Evolutionary conservation across 2,797 vertebrate genomes (phyloP).

Genomic region (Champsocephalus esox): DNA sequence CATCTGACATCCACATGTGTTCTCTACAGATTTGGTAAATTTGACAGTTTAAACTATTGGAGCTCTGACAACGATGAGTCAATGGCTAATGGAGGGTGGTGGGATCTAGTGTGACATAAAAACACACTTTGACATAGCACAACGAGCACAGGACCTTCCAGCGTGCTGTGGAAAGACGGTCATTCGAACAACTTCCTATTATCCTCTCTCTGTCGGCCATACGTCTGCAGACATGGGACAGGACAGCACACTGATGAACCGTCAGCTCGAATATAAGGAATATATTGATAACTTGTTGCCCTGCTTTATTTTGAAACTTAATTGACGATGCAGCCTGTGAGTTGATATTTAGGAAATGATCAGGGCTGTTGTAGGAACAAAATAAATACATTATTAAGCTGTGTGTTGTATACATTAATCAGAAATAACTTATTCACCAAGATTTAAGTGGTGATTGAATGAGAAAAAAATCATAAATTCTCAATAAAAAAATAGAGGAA

Average conservation of each 20-base stretch:
- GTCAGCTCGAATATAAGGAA: not conserved
- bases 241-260: slow-evolving; percentile 9
- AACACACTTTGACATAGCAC: not conserved
- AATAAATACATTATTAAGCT: too few species aligned
- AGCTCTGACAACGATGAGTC: slow-evolving; percentile 5
- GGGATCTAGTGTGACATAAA: slow-evolving; percentile 2
- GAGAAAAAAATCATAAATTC: too few species aligned
- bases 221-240: not conserved
- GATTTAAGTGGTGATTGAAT: too few species aligned
- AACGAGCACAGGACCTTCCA: not conserved
- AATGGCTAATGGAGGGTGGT: not conserved
- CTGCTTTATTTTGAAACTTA: not conserved
- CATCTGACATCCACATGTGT: not conserved
- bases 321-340: not conserved
- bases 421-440: too few species aligned
- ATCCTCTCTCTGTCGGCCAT: slow-evolving; percentile 4
- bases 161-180: slow-evolving; percentile 2
- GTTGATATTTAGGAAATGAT: not conserved
- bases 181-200: slow-evolving; percentile 22
- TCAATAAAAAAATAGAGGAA: too few species aligned
- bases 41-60: not conserved
- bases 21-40: not conserved
- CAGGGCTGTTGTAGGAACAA: too few species aligned
- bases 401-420: too few species aligned
- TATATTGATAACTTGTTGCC: not conserved